A percentile compares a stretch with the other conserved stretches of the same genome.
Evolutionary conservation across 1,140 invertebrate species (phyloP).

Genomic region (Meloidogyne floridensis): DNA sequence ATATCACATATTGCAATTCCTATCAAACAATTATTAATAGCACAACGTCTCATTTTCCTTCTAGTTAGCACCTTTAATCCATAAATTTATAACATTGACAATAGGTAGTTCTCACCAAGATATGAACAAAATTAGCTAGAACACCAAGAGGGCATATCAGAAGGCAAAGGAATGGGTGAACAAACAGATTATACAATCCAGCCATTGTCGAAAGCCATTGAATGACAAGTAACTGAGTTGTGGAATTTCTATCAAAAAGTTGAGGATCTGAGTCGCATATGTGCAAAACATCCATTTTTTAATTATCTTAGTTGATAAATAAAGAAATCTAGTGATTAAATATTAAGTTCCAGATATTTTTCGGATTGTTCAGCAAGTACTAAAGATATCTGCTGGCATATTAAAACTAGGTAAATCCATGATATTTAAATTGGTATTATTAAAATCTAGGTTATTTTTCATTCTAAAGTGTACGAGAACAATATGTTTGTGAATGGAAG

Average conservation of each 20-base stretch:
- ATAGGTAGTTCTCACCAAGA: conserved; percentile 27
- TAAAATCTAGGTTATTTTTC: too few relatives aligned
- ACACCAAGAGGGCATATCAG: conserved; percentile 54
- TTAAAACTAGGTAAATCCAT: too few relatives aligned
- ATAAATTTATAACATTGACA: neutral
- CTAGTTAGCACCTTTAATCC: conserved; percentile 44
- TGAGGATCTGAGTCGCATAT: conserved; percentile 52
- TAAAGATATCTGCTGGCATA: too few relatives aligned
- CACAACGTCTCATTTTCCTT: conserved; percentile 53
- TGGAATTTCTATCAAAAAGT: conserved; percentile 46
- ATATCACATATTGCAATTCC: conserved; percentile 57
- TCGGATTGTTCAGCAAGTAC: too few relatives aligned
- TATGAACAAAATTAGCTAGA: conserved; percentile 54
- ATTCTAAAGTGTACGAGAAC: too few relatives aligned
- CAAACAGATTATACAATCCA: conserved; percentile 39
- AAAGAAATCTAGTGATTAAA: too few relatives aligned
- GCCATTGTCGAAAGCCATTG: conserved; percentile 42
- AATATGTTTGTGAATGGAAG: too few relatives aligned
- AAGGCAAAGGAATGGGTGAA: conserved; percentile 54
- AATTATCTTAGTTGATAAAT: neutral
- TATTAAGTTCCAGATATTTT: too few relatives aligned
- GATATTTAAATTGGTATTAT: too few relatives aligned
- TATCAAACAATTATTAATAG: conserved; percentile 51
- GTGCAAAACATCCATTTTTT: neutral
- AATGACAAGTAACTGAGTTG: conserved; percentile 42